Base-by-base conservation (phyloP, 1,140 invertebrate genomes). In the Lepidurus packardi region DNA sequence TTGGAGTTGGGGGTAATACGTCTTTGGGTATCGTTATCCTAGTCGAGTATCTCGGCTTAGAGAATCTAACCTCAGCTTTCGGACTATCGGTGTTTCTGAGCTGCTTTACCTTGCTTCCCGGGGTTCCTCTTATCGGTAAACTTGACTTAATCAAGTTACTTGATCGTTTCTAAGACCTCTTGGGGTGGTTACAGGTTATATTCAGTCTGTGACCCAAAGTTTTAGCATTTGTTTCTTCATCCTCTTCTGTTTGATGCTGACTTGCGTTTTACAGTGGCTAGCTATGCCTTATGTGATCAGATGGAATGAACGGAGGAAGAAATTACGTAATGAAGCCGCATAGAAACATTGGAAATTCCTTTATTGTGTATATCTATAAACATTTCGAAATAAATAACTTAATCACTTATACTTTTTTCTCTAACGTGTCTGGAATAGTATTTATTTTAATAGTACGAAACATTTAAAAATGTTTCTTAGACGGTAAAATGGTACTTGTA, bases 1-100 rank as follows among this genome's bases (percentile, higher is more conserved):
- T 80, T 44, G 79, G 79, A 45, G 25, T 80, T 21, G 79, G 79
- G 13, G 77, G 79, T 0, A 80, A 77, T 44, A 80, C 79, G 74
- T 76, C 73, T 9, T n/a, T 80, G 73, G 43, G 47, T 43, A 76
- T 80, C 9, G 76, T 80, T 10, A 76, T 80, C 7, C 25, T 80
- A 16, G 79, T 77, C 13, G 77, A 80, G 74, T 43, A 79, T 6
- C 79, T 80, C 21, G 79, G 79, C 7, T 73, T 80, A 53, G 79
- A 80, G n/a, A 77, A 77, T 21, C 73, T 80, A 25, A 73, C 79
- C 10, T 10, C 76, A 16, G 75, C 79, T 11, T 80, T 80, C 73
- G 79, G 76, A 16, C 73, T 80, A 9, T 79, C 77, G 3, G 73
- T 80, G 24, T 80, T 77, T 74, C 41, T 78, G 25, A 44, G 73